Evolutionary conservation across 2,113 vertebrate species (phyloP).

Genomic region (Larimichthys polyactis): DNA sequence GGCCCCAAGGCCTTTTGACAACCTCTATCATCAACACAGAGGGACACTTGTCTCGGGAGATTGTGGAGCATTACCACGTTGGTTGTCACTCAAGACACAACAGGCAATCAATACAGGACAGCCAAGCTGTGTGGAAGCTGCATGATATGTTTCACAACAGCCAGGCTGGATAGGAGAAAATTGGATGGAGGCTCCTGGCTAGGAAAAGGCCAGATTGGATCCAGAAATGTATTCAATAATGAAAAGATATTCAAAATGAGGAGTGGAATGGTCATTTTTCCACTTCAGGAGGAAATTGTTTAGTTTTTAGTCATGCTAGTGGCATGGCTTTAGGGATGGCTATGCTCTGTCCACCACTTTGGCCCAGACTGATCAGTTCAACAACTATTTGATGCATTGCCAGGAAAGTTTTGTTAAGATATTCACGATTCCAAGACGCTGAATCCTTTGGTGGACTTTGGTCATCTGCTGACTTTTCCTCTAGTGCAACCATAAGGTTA

Average conservation of each 20-base stretch:
- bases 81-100: slow-evolving; percentile 59
- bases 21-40: slow-evolving; percentile 37
- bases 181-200: slow-evolving; percentile 5
- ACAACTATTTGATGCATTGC: not conserved
- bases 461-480: too few relatives aligned
- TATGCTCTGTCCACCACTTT: not conserved
- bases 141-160: slow-evolving; percentile 25
- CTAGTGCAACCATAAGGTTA: not conserved
- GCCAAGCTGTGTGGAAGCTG: slow-evolving; percentile 1
- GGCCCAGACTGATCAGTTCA: not conserved
- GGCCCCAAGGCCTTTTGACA: slow-evolving; percentile 48
- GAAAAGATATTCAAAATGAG: not conserved
- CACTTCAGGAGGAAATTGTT: not conserved
- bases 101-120: slow-evolving; percentile 47
- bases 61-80: slow-evolving; percentile 35
- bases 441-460: not conserved
- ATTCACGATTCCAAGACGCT: not conserved
- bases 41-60: slow-evolving; percentile 49
- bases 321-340: not conserved
- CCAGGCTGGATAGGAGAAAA: not conserved
- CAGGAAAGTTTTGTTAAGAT: not conserved
- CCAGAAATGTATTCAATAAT: not conserved
- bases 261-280: not conserved
- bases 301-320: too few relatives aligned
- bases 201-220: not conserved